Conservation (phyloP, 2,113 vertebrate genomes). For the Rhinogobius similis region DNA sequence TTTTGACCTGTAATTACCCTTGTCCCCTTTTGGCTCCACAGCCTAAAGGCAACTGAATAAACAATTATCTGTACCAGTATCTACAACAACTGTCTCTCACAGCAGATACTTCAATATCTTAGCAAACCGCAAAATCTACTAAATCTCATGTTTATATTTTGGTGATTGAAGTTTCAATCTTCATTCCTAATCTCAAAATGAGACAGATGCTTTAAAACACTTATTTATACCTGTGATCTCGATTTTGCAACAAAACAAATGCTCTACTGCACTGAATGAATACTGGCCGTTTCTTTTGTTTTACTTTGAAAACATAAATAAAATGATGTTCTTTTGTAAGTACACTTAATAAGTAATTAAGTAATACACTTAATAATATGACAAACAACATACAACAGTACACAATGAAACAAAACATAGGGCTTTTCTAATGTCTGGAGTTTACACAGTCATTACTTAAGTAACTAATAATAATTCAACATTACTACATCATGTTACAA, state of each 20-base stretch:
- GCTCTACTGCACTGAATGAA: too few relatives aligned
- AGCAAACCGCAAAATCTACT: too few relatives aligned
- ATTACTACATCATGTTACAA: constrained; percentile 42
- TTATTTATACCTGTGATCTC: not conserved
- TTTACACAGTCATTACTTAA: constrained; percentile 49
- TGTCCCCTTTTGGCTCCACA: too few relatives aligned
- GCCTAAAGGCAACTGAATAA: too few relatives aligned
- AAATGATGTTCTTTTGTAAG: not conserved
- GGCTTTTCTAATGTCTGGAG: not conserved
- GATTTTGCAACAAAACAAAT: not conserved
- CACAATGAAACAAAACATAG: not conserved
- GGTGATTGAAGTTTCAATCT: not conserved
- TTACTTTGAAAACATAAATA: not conserved
- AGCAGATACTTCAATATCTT: too few relatives aligned
- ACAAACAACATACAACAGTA: not conserved
- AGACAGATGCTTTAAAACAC: not conserved
- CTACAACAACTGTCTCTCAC: too few relatives aligned
- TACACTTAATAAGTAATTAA: too few relatives aligned
- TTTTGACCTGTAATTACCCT: too few relatives aligned
- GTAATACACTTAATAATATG: too few relatives aligned
- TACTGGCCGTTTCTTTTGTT: too few relatives aligned
- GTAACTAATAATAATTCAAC: constrained; percentile 46
- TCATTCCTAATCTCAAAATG: not conserved
- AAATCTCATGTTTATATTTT: not conserved
- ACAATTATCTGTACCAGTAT: too few relatives aligned